Base-by-base conservation (phyloP, 2,888 invertebrate genomes). In the Clanis bilineata region DNA sequence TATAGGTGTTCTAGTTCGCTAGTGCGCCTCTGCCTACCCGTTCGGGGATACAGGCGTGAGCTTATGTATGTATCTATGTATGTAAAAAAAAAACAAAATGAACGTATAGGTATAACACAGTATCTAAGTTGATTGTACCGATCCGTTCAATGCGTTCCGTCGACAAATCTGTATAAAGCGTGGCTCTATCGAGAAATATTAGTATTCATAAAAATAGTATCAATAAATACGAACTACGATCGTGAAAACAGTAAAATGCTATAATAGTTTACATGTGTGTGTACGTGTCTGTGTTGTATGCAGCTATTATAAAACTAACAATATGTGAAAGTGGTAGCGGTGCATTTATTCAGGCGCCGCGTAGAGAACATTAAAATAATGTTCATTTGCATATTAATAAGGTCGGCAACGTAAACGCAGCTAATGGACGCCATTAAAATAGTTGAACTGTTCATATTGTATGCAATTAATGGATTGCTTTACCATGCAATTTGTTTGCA, bases 341-440 rank as follows among this genome's bases (percentile, higher is more conserved):
- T 54, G 57, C 57, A 57, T 61, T 61, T 56, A 60, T 60, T 56
- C 57, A 57, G 41, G 43, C 54, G 47, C 47, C 51, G 57, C 57
- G 55, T 38, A 36, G 73, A 70, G 70, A 72, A 78, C 76, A 80
- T 80, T 80, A 80, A 80, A 82, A 77, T 78, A 77, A 79, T 79
- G 73, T 72, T 63, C 68, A 81, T 84, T 85, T 79, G 72, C 84
- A 86, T 86, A 78, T 85, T 83, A 84, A 85, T 85, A 77, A 80
- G 78, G 72, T 66, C 72, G 79, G 77, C 74, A 79, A 74, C 80
- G 76, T 80, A 83, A 84, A 82, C 75, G 80, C 71, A 77, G 70
- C 73, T 85, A 86, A 85, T 85, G 79, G 77, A 64, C 45, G 77
- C 82, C 78, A 82, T 84, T 84, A 84, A 80, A 85, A 84, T 79